Base-by-base conservation (phyloP, 2,797 vertebrate genomes). In the Cirrhinus molitorella region DNA sequence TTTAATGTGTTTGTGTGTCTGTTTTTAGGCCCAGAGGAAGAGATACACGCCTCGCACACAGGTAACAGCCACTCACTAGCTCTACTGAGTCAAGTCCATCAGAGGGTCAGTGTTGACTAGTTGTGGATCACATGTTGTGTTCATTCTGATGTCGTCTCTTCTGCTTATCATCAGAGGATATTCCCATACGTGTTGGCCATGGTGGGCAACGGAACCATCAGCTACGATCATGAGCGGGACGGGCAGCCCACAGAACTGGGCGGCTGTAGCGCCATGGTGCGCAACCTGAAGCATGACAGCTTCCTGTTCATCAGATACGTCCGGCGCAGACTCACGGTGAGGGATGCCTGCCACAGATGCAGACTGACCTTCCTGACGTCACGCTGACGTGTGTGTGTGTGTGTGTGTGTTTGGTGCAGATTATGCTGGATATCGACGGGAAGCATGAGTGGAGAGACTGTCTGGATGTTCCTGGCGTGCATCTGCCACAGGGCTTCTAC, bases 391-490 rank as follows among this genome's bases (percentile, higher is more conserved):
- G n/a, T 47, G 34, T 47, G 34, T 75, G 74, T 28, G 2, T 40
- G n/a, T 47, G 34, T 47, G 34, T 75, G 74, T 28, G 45, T 31
- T 31, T 40, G 45, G 90, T 43, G 55, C 90, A 99, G 98, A 91
- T 99, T 66, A 96, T 99, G 96, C 95, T 99, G 1, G 97, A 99
- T 84, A 97, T 99, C 0, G 96, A 99, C 0, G 97, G 97, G 3
- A 97, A 98, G 77, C 97, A 99, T 0, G 98, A 99, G 90, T 99
- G 98, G 98, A 94, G 95, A 83, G 98, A 99, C 86, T 99, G 98
- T 85, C 91, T 99, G n/a, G 98, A 99, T 47, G 91, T 99, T 47
- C 96, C 97, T 0, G 97, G 97, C 0, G 97, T 99, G 40, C 94
- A 88, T 12, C 91, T 99, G 82, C 98, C 98, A 0, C 91, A 92